These are phyloP conservation scores for Alca torda DNA, from an alignment of 2,797 vertebrate species.

Conservation along the genomic window DNA sequence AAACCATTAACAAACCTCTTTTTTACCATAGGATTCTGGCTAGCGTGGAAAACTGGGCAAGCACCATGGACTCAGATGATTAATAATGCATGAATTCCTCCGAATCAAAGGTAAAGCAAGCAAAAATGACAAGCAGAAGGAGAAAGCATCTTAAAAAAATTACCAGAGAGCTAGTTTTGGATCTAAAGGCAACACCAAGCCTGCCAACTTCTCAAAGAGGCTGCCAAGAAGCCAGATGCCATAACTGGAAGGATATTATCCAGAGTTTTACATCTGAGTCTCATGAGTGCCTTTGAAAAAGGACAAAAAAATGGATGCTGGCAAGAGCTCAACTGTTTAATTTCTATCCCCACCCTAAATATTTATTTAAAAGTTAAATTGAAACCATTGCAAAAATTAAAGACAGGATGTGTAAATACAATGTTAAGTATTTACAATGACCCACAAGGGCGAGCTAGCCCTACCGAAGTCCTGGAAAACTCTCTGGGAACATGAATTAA, in stretches of 20 bases:
- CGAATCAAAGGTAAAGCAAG: conserved; percentile 47
- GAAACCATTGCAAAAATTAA: conserved; percentile 67
- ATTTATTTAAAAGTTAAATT: conserved; percentile 70
- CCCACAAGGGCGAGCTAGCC: background rate
- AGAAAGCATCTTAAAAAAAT: conserved; percentile 48
- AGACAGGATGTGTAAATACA: conserved; percentile 58
- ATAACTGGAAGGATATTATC: conserved; percentile 42
- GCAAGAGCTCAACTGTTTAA: conserved; percentile 49
- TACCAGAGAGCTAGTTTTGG: conserved; percentile 39
- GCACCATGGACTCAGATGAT: background rate
- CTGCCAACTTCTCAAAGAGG: conserved; percentile 46
- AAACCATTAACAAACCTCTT: background rate
- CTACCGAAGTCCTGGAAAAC: conserved; percentile 17
- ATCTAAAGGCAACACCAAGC: conserved; percentile 57
- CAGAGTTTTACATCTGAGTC: conserved; percentile 43
- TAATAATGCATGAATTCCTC: conserved; percentile 53
- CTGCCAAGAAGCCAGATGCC: conserved; percentile 66
- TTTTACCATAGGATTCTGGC: conserved; percentile 19
- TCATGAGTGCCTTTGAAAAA: conserved; percentile 57
- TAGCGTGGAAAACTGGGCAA: conserved; percentile 22
- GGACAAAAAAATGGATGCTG: conserved; percentile 33
- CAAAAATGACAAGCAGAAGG: conserved; percentile 56
- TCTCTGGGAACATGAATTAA: background rate
- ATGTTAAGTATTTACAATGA: conserved; percentile 52
- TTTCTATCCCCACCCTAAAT: conserved; percentile 67